Base-by-base conservation (phyloP, 2,888 invertebrate genomes). In the Eilema griseolum region DNA sequence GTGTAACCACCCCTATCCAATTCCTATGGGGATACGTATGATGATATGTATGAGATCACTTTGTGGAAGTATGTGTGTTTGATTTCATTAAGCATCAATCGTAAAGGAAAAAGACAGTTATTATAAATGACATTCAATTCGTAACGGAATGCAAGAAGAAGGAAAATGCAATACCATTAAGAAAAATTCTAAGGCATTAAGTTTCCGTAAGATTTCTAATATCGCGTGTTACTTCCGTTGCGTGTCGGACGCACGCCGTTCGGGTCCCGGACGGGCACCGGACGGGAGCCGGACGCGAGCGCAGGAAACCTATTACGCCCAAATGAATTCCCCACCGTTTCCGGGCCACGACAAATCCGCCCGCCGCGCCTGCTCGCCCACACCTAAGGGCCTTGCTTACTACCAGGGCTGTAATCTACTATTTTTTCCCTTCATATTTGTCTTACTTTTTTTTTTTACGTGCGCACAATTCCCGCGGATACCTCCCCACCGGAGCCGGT, bases 281-380 rank as follows among this genome's bases (percentile, higher is more conserved):
- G 91, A 92, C 90, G 89, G 86, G 85, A 86, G 83, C 92, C 93
- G 93, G 92, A 92, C 90, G 90, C 87, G 85, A 85, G 89, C 88
- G 89, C 95, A 92, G 95, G 95, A 95, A 94, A 93, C 94, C 92
- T 95, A 95, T 94, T 95, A 94, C 94, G 94, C 93, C 93, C 93
- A 94, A 95, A 95, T 95, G 94, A 95, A 95, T 95, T 94, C 92
- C 88, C 90, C 88, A 90, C 89, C 91, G 93, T 93, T 93, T 94
- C 95, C 95, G 94, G 92, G 80, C 90, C 89, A 89, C 91, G 94
- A 91, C 91, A 91, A 92, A 93, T 92, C 93, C 93, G 86, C 86
- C 93, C 90, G 87, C 86, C 88, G 87, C 89, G 83, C 89, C 88
- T 86, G 85, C 85, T 86, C 91, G 86, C 90, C 92, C 90, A 88